phyloP scores from a whole-genome alignment of 2,888 invertebrate species.

The Apodemia mormo region DNA sequence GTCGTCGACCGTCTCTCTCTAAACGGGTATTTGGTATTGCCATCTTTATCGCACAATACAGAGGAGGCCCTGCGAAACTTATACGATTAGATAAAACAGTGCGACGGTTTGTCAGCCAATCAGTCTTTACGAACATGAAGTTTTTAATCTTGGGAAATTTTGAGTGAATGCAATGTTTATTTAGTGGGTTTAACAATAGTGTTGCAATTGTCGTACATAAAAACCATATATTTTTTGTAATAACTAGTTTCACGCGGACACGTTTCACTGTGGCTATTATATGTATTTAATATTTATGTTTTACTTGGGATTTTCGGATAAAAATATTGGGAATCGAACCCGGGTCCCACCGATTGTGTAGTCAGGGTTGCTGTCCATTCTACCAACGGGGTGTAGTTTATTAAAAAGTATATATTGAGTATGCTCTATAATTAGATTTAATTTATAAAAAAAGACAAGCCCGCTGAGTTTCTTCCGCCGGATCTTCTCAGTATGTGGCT shows the following conservation, averaged over 20 bases:
- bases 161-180: not conserved
- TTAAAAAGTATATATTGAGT: no score
- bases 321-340: not conserved
- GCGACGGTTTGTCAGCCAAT: constrained; percentile 25
- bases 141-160: constrained; percentile 4
- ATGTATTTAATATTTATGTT: not conserved
- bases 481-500: no score
- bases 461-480: no score
- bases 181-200: not conserved
- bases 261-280: not conserved
- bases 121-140: constrained; percentile 1
- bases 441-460: no score
- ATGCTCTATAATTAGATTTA: no score
- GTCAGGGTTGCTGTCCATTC: no score
- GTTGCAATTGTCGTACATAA: not conserved
- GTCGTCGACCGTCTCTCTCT: constrained; percentile 52
- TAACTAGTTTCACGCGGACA: not conserved
- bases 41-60: constrained; percentile 40
- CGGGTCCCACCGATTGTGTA: no score
- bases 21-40: constrained; percentile 49
- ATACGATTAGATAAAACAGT: constrained; percentile 37
- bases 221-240: not conserved
- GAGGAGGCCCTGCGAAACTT: constrained; percentile 34
- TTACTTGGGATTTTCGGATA: not conserved
- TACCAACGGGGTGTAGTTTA: no score